phyloP scores from a whole-genome alignment of 1,140 invertebrate genomes.

The Zelostemma sp. region DNA sequence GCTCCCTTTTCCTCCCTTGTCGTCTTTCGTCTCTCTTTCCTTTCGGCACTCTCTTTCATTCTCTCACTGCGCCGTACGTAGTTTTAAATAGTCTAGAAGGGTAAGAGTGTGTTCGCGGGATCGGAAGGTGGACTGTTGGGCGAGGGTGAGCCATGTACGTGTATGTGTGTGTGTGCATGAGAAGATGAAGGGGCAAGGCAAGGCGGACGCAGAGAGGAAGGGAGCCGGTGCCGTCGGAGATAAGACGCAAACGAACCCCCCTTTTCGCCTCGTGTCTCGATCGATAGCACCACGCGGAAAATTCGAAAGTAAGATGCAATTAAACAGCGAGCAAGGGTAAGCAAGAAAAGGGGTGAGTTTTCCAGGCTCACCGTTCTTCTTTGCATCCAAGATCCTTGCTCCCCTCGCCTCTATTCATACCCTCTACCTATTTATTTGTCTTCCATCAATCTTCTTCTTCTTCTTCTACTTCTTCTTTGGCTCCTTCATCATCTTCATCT shows the following conservation, averaged over 20 bases:
- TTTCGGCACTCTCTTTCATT: conserved; percentile 45
- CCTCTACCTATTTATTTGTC: conserved; percentile 44
- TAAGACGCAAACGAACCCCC: conserved; percentile 70
- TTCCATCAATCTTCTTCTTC: conserved; percentile 35
- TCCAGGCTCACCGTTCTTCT: conserved; percentile 55
- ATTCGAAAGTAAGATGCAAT: conserved; percentile 73
- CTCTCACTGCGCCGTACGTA: conserved; percentile 56
- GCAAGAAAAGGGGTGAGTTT: conserved; percentile 72
- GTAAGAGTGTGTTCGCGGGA: conserved; percentile 57
- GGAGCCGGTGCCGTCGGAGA: conserved; percentile 63
- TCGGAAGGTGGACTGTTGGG: conserved; percentile 47
- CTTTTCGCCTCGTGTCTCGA: conserved; percentile 63
- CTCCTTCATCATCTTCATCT: conserved; percentile 11
- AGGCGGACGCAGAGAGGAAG: conserved; percentile 40
- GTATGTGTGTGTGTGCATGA: conserved; percentile 15
- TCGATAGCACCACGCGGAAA: conserved; percentile 72
- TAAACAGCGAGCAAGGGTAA: conserved; percentile 72
- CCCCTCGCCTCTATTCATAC: conserved; percentile 44
- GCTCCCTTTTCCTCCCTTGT: conserved; percentile 20
- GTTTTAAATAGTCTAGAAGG: conserved; percentile 69
- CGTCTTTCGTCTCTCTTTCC: conserved; percentile 28
- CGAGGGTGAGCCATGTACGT: conserved; percentile 27
- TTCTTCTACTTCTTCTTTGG: conserved; percentile 17
- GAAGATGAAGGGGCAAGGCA: conserved; percentile 52
- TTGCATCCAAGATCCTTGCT: conserved; percentile 21